These are phyloP conservation scores for Hypomecis atomaria DNA, from an alignment of 2,888 invertebrate genomes.

Conservation along the genomic window DNA sequence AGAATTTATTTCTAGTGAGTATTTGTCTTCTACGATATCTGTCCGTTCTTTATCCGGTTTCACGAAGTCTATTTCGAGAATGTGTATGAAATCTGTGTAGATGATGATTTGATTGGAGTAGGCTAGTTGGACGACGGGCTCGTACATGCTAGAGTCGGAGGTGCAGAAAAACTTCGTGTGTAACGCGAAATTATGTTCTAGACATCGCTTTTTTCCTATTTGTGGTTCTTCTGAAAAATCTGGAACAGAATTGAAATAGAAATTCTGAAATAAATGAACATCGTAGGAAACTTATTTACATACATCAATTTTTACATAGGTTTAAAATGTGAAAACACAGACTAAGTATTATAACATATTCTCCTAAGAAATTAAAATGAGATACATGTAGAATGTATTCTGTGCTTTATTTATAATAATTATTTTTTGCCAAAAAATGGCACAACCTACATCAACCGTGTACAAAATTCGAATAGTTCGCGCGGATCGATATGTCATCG, in stretches of 20 bases:
- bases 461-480: too few relatives aligned
- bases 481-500: too few relatives aligned
- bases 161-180: constrained; percentile 96
- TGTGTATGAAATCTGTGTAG: constrained; percentile 94
- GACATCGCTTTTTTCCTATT: constrained; percentile 86
- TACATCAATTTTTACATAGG: too few relatives aligned
- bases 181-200: constrained; percentile 95
- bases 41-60: constrained; percentile 69
- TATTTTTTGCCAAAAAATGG: too few relatives aligned
- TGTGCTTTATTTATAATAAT: too few relatives aligned
- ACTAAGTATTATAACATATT: too few relatives aligned
- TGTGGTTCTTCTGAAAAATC: constrained; percentile 20
- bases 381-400: not conserved
- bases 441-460: too few relatives aligned
- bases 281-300: too few relatives aligned
- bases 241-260: too few relatives aligned
- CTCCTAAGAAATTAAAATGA: too few relatives aligned
- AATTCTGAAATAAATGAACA: too few relatives aligned
- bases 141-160: constrained; percentile 92
- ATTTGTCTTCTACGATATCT: constrained; percentile 67
- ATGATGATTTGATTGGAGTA: constrained; percentile 91
- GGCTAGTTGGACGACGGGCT: constrained; percentile 87
- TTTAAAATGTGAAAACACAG: too few relatives aligned
- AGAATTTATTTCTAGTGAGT: constrained; percentile 63
- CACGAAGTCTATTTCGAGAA: constrained; percentile 86